phyloP scores from a whole-genome alignment of 1,140 invertebrate genomes.

The Parasteatoda tepidariorum region DNA sequence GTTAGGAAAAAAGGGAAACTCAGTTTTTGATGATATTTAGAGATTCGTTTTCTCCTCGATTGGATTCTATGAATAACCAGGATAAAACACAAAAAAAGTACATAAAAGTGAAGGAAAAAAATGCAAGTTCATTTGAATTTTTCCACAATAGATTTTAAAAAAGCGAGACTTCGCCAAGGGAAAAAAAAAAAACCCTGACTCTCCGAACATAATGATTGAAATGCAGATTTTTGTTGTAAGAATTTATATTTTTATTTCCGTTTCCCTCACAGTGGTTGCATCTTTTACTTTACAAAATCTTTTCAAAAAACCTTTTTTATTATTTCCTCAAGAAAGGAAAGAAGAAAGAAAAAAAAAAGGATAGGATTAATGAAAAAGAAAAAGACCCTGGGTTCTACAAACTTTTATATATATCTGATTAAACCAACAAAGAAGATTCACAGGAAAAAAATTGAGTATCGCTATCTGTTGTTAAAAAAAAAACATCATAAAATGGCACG shows the following conservation, averaged over 20 bases:
- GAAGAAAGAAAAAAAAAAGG: neutral
- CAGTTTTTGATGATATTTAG: slow-evolving; percentile 56
- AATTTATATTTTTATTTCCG: neutral
- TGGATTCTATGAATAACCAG: slow-evolving; percentile 22
- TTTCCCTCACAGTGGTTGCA: neutral
- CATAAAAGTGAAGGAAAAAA: slow-evolving; percentile 9
- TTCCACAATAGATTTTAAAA: slow-evolving; percentile 46
- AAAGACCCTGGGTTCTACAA: slow-evolving; percentile 24
- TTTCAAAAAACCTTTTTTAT: slow-evolving; percentile 4
- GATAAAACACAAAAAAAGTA: neutral
- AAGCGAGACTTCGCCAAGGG: neutral
- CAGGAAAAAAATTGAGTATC: too few species aligned
- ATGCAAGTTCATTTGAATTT: slow-evolving; percentile 50
- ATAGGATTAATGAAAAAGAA: slow-evolving; percentile 8
- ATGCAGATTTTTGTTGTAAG: neutral
- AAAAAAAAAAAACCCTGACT: slow-evolving; percentile 1
- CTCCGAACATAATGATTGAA: neutral
- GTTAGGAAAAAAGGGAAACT: neutral
- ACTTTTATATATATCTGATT: slow-evolving; percentile 60
- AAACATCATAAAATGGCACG: slow-evolving; percentile 13
- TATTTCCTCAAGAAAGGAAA: neutral
- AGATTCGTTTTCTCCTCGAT: slow-evolving; percentile 55
- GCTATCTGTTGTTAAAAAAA: too few species aligned
- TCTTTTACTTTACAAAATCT: neutral
- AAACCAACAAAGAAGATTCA: slow-evolving; percentile 34